A percentile compares a stretch with the other conserved stretches of the same genome.
Conservation (phyloP, 2,797 vertebrate species). For the Halcyon chelicuti region DNA sequence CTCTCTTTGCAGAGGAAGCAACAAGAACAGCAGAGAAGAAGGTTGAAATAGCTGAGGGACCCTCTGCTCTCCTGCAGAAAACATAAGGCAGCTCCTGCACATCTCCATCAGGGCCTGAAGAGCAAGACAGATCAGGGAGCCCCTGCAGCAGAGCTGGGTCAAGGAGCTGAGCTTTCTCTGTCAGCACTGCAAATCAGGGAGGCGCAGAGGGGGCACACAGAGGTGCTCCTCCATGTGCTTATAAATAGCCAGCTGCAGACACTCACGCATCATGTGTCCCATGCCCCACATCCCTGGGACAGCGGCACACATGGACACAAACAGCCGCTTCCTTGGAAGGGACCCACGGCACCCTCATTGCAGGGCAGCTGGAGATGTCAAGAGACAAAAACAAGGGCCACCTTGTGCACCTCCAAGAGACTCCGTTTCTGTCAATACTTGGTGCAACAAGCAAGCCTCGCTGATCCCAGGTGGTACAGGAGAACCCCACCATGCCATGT, state of each 20-base stretch:
- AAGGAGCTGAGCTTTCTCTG: not conserved
- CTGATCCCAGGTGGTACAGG: not conserved
- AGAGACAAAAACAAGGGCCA: not conserved
- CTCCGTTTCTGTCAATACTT: accelerated
- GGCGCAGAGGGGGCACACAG: not conserved
- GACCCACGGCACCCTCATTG: not conserved
- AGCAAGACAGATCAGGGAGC: constrained; percentile 58
- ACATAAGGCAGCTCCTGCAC: not conserved
- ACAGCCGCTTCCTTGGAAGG: not conserved
- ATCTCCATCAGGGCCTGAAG: constrained; percentile 46
- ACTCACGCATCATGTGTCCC: not conserved
- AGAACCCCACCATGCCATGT: accelerated
- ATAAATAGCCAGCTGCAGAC: not conserved
- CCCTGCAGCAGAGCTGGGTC: constrained; percentile 54
- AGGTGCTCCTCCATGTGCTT: not conserved
- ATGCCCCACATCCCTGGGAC: not conserved
- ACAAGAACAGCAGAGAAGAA: not conserved
- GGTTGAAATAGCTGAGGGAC: not conserved
- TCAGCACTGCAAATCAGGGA: not conserved
- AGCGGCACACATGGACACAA: not conserved
- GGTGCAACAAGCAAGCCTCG: not conserved
- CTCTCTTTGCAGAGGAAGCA: not conserved
- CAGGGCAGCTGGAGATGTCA: not conserved
- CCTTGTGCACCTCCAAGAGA: not conserved
- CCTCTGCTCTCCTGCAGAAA: not conserved